Evolutionary conservation across 2,888 invertebrate species (phyloP), one percentile per base, ranked within the genome.

Genomic region (Dicycla oo): DNA sequence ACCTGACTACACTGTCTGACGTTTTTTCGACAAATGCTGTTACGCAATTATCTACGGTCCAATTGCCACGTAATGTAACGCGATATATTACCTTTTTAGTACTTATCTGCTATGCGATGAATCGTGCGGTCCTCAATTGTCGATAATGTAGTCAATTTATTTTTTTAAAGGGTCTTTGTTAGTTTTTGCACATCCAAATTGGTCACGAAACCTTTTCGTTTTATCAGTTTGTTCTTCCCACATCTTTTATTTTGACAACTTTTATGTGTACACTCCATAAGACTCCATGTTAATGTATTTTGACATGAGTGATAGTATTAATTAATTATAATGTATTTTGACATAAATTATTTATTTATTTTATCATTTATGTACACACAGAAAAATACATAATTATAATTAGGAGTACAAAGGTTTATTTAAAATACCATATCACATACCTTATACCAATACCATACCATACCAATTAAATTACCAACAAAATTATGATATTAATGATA

Each of bases 1-100:
- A 93, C 94, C 89, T 93, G 92, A 94, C 88, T 92, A 88, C 90
- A 87, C 87, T 81, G 81, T 88, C 83, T 83, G 82, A 69, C 64
- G 57, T 86, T 89, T 91, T 91, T 91, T 90, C 78, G 73, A 82
- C 80, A 86, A 90, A 89, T 88, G 81, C 87, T 85, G 88, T 91
- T 90, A 91, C 87, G 78, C 78, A 88, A 89, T 91, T 89, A 86
- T 84, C 53, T 72, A 88, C 61, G 85, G 80, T 83, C 79, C 76
- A 77, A 75, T 84, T 77, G 67, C 56, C 56, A 54, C 81, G 83
- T 80, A 87, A 78, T 83, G 79, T 83, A 82, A 80, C 67, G 75
- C 73, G 57, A 73, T 75, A 69, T 60, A 67, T 63, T 64, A 58
- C 63, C 73, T 81, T 75, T 83, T 77, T 71, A 61, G 23, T 38